Percentiles rank a stretch among this genome's conserved stretches.
phyloP scores from a whole-genome alignment of 2,113 vertebrate genomes.

The Gadus macrocephalus region DNA sequence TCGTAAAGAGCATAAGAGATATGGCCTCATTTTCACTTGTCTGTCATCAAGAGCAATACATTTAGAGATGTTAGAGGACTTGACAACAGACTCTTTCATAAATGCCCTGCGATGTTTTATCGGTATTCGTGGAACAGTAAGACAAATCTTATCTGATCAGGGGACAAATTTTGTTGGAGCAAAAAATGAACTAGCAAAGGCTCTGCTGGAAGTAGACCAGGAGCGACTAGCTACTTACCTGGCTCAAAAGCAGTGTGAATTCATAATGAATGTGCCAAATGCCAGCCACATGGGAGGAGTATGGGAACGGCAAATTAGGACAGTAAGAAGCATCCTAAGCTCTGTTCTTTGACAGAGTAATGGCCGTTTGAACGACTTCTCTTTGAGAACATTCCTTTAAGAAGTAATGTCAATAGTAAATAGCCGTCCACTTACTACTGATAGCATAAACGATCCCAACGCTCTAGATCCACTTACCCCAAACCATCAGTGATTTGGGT shows the following conservation, averaged over 20 bases:
- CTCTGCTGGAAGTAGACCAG: conserved; percentile 7
- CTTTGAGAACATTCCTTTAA: too few relatives aligned
- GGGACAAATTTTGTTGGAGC: conserved; percentile 26
- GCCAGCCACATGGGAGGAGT: conserved; percentile 28
- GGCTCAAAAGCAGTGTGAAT: conserved; percentile 30
- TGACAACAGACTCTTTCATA: too few relatives aligned
- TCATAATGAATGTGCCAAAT: conserved; percentile 20
- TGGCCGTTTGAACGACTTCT: too few relatives aligned
- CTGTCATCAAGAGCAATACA: conserved; percentile 7
- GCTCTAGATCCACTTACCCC: too few relatives aligned
- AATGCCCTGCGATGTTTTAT: too few relatives aligned
- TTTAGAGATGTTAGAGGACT: conserved; percentile 13
- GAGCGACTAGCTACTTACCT: conserved; percentile 6
- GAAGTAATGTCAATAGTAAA: too few relatives aligned
- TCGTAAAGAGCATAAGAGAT: conserved; percentile 5
- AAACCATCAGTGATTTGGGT: too few relatives aligned
- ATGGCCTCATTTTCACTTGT: conserved; percentile 13
- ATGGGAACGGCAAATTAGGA: conserved; percentile 29
- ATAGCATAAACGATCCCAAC: too few relatives aligned
- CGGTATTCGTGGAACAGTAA: conserved; percentile 7
- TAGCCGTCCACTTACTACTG: too few relatives aligned
- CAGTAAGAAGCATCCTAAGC: too few relatives aligned
- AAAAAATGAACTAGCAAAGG: conserved; percentile 8
- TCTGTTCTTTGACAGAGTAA: too few relatives aligned
- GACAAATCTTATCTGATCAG: conserved; percentile 17